Percentiles rank a stretch among this genome's conserved stretches.
phyloP scores from a whole-genome alignment of 2,113 vertebrate species.

The Cyprinus carpio region DNA sequence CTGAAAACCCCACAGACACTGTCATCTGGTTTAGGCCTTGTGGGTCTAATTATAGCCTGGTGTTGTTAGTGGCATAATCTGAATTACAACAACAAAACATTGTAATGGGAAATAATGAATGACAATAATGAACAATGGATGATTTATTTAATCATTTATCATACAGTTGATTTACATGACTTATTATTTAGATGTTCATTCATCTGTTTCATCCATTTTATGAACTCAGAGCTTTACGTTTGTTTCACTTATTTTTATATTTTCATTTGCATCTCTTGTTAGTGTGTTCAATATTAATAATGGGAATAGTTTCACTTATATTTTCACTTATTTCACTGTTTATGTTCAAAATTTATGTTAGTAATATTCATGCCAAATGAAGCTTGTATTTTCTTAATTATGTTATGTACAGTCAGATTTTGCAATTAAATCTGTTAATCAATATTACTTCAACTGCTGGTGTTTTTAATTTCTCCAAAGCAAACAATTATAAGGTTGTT shows the following conservation, averaged over 20 bases:
- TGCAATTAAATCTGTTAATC: constrained; percentile 7
- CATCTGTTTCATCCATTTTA: background rate
- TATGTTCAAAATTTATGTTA: background rate
- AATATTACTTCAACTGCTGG: background rate
- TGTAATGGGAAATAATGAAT: background rate
- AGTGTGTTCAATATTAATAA: background rate
- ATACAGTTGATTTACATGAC: background rate
- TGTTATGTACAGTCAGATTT: background rate
- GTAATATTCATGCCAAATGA: constrained; percentile 21
- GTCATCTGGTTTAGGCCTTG: background rate
- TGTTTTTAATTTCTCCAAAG: background rate
- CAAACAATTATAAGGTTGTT: background rate
- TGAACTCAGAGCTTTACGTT: background rate
- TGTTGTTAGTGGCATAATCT: constrained; percentile 8
- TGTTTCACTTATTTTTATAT: background rate
- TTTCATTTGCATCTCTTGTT: background rate
- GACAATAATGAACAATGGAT: background rate
- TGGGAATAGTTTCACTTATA: no score
- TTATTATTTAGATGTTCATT: background rate
- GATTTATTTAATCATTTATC: background rate
- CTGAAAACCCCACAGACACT: background rate
- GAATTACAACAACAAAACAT: constrained; percentile 20
- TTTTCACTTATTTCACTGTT: background rate
- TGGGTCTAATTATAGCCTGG: constrained; percentile 23
- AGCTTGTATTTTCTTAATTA: background rate